Conservation (phyloP, 2,888 invertebrate species). For the Lacanobia oleracea region DNA sequence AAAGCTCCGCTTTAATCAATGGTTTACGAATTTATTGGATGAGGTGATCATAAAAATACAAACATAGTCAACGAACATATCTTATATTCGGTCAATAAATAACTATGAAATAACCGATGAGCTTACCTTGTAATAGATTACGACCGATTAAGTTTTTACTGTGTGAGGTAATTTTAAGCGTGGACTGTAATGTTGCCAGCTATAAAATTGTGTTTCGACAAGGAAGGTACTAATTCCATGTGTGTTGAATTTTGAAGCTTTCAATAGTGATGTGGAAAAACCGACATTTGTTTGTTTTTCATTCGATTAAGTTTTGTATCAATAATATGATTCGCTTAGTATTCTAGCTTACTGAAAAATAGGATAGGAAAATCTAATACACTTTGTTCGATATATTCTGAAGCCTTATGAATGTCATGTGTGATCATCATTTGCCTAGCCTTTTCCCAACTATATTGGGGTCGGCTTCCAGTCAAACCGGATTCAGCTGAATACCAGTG, state of each 20-base stretch:
- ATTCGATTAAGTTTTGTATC: constrained; percentile 6
- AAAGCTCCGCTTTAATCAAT: constrained; percentile 11
- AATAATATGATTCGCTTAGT: not conserved
- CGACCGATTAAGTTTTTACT: constrained; percentile 54
- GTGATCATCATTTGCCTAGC: no score
- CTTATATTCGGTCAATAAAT: not conserved
- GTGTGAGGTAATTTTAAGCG: constrained; percentile 25
- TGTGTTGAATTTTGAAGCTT: constrained; percentile 2
- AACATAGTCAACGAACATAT: constrained; percentile 7
- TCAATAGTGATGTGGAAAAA: constrained; percentile 10
- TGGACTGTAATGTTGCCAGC: constrained; percentile 27
- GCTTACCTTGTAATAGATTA: constrained; percentile 40
- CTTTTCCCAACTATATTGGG: no score
- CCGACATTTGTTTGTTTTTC: not conserved
- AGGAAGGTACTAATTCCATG: constrained; percentile 4
- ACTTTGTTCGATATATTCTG: not conserved
- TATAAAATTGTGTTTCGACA: constrained; percentile 14
- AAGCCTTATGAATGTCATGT: constrained; percentile 5
- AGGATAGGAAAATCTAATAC: not conserved
- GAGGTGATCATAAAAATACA: constrained; percentile 36
- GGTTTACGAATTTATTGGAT: not conserved
- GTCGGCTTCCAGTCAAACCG: no score
- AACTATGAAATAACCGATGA: constrained; percentile 37
- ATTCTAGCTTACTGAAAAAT: not conserved
- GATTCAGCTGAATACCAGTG: no score